These are phyloP conservation scores for Apis cerana DNA, from an alignment of 1,140 invertebrate genomes.

Conservation along the genomic window DNA sequence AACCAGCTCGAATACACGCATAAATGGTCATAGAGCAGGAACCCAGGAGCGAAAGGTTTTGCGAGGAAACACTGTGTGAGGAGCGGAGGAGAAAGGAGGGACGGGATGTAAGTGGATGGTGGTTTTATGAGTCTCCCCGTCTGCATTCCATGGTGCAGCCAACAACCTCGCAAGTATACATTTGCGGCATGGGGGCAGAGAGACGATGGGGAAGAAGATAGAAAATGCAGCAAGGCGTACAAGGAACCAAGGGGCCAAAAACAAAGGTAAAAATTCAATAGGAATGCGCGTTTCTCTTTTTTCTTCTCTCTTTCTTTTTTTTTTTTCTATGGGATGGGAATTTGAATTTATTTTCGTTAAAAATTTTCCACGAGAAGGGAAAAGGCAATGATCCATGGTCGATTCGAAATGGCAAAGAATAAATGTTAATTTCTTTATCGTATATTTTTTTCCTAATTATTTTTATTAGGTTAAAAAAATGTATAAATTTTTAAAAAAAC, in stretches of 20 bases:
- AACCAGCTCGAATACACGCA: conserved; percentile 17
- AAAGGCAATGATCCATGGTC: neutral
- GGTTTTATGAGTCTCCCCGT: conserved; percentile 68
- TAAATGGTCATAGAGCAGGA: conserved; percentile 25
- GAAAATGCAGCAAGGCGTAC: neutral
- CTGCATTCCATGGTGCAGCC: conserved; percentile 71
- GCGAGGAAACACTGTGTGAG: conserved; percentile 15
- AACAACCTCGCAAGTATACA: conserved; percentile 67
- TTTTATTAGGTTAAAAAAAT: too few relatives aligned
- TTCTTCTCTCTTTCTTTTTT: too few relatives aligned
- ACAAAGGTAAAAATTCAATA: neutral
- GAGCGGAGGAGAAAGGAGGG: conserved; percentile 53
- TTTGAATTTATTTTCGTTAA: neutral
- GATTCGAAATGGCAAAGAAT: neutral
- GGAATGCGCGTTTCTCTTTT: too few relatives aligned
- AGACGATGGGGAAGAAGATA: neutral
- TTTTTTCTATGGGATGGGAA: neutral
- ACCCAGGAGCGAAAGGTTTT: conserved; percentile 11
- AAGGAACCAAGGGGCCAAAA: neutral
- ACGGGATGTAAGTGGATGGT: conserved; percentile 57
- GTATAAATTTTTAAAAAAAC: too few relatives aligned
- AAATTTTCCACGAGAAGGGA: neutral
- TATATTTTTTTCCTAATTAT: too few relatives aligned
- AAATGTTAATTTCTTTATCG: neutral
- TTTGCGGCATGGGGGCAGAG: conserved; percentile 2